Percentiles rank a stretch among this genome's conserved stretches.
Conservation (phyloP, 1,140 invertebrate genomes). For the Anastatus disparis region DNA sequence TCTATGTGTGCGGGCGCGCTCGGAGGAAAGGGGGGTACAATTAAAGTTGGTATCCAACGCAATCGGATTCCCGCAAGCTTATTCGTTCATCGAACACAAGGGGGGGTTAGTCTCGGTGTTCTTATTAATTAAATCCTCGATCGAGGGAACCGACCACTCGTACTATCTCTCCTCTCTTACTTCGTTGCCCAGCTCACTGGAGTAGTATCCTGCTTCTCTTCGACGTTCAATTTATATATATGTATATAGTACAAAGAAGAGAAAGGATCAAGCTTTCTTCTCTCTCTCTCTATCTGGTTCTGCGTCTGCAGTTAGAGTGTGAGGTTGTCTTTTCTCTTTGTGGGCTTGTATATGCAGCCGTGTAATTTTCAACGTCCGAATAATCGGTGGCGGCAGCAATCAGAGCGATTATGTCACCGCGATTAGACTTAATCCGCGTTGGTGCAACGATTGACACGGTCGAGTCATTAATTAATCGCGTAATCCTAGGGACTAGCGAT, state of each 20-base stretch:
- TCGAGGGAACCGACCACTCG: neutral
- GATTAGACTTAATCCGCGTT: constrained; percentile 52
- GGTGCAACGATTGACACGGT: constrained; percentile 55
- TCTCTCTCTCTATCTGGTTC: no score
- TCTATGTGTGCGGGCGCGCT: neutral
- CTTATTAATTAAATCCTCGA: constrained; percentile 40
- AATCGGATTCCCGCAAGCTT: constrained; percentile 31
- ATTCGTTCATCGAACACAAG: constrained; percentile 3
- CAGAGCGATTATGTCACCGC: constrained; percentile 58
- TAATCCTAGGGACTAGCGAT: constrained; percentile 47
- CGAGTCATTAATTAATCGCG: constrained; percentile 61
- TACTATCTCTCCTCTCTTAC: neutral
- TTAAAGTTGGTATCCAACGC: constrained; percentile 22
- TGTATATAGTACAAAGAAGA: neutral
- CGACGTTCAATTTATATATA: neutral
- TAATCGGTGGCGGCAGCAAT: constrained; percentile 54
- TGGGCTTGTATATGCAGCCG: neutral
- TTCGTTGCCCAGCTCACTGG: neutral
- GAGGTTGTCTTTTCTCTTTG: neutral
- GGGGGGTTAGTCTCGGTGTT: constrained; percentile 5
- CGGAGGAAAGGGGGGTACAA: neutral
- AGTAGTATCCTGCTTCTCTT: constrained; percentile 11
- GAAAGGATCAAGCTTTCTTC: no score
- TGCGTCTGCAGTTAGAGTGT: no score
- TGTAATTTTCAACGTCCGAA: constrained; percentile 55